Evolutionary conservation across 1,140 invertebrate genomes (phyloP), one percentile per base, ranked within the genome.

Genomic region (Uloborus diversus): DNA sequence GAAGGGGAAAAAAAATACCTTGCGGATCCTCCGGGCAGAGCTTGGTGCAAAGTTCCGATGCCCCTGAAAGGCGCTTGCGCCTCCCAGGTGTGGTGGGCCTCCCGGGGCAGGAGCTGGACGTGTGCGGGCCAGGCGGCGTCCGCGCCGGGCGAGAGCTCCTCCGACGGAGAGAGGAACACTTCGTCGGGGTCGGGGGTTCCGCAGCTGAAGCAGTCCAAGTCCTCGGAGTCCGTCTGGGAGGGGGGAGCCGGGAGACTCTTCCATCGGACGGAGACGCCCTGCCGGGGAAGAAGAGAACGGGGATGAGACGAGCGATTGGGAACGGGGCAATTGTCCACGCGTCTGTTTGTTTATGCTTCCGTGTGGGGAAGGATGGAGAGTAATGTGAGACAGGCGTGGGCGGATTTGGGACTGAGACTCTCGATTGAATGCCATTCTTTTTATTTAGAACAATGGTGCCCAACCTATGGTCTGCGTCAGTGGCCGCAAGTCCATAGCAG

Each of bases 141-240:
- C 37, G 49, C 3, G n/a, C n/a, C n/a, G 20, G 70, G 57, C 56
- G 28, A 20, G n/a, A 27, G 17, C 49, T 73, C 70, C 28, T 73
- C 70, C 0, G 70, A 47, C 56, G 70, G 70, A 27, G 70, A 73
- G 56, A 51, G 37, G 53, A 73, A 73, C 17, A 62, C 56, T 14
- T 73, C 70, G 70, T 73, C 70, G 25, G 42, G 70, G 7, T 62
- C 59, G 7, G 56, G 30, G 17, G 35, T 62, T 17, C 70, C 49
- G 70, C 62, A 56, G 35, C 56, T 62, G 57, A 62, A 73, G 37
- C 70, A 73, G 49, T 71, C 69, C 23, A 42, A 57, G 25, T 73
- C 70, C 35, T 73, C 70, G 3, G 68, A 71, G 53, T 69, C 66
- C 14, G 68, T 59, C 9, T 59, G 53, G 20, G 53, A 56, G 13